phyloP scores from a whole-genome alignment of 2,113 vertebrate species.

The Corapipo altera region DNA sequence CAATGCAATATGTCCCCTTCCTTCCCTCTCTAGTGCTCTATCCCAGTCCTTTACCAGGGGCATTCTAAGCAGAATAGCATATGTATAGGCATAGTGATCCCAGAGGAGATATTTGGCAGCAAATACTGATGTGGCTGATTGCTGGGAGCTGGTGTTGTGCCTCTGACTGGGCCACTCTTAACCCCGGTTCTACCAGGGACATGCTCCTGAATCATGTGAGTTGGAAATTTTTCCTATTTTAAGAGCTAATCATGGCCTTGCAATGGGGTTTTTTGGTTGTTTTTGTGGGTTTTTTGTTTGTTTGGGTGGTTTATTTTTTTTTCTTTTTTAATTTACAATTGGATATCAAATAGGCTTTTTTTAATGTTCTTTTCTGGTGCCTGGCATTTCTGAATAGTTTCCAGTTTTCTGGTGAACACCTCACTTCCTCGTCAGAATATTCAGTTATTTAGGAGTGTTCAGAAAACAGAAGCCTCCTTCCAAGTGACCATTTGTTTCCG shows the following conservation, averaged over 20 bases:
- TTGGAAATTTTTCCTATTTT: not conserved
- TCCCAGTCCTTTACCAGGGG: not conserved
- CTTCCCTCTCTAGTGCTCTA: not conserved
- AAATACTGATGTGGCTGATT: not conserved
- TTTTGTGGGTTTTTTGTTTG: not conserved
- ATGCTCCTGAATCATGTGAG: fast-evolving
- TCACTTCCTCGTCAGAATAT: not conserved
- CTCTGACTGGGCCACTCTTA: not conserved
- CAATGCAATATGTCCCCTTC: not conserved
- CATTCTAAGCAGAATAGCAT: not conserved
- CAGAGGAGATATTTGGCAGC: not conserved
- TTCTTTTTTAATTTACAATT: fast-evolving
- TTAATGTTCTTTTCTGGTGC: not conserved
- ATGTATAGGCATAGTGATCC: not conserved
- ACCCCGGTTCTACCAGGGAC: not conserved
- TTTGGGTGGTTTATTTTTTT: fast-evolving
- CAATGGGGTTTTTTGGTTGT: fast-evolving
- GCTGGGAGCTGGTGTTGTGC: not conserved
- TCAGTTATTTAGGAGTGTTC: not conserved
- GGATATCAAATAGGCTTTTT: not conserved
- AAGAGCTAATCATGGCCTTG: not conserved
- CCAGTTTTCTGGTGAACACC: not conserved
- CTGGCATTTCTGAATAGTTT: not conserved
- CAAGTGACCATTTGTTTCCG: not conserved
- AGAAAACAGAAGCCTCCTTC: not conserved